Percentiles rank a stretch among this genome's conserved stretches.
phyloP scores from a whole-genome alignment of 37 sponge, comb jelly and placozoan genomes.

The Chondrilla cf. caribensis region DNA sequence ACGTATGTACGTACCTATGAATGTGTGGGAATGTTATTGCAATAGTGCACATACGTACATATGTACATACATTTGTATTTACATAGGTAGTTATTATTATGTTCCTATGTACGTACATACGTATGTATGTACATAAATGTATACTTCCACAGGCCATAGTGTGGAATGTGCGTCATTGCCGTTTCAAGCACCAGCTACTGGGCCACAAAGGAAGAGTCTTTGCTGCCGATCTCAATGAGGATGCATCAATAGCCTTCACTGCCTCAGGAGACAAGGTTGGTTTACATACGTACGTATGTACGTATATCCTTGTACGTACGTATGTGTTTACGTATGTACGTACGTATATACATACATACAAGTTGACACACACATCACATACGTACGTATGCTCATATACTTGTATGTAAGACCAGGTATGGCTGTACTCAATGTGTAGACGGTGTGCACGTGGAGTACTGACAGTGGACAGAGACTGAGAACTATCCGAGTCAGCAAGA shows the following conservation, averaged over 20 bases:
- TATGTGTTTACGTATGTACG: no score
- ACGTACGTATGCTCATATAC: no score
- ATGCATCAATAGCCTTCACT: conserved; percentile 44
- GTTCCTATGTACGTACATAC: background rate
- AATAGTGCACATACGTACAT: background rate
- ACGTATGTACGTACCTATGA: no score
- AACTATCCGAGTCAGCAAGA: conserved; percentile 22
- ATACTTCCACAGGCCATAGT: conserved; percentile 69
- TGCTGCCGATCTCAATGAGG: conserved; percentile 59
- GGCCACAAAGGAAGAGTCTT: conserved; percentile 77
- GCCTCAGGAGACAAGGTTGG: conserved; percentile 73
- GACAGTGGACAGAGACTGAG: conserved; percentile 45
- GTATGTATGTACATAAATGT: no score
- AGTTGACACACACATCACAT: no score
- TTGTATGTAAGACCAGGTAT: no score
- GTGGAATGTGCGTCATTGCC: conserved; percentile 60
- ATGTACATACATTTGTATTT: no score
- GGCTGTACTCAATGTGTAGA: conserved; percentile 30
- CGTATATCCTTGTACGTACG: no score
- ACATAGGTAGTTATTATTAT: background rate
- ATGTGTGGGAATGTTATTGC: no score
- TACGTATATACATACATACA: background rate
- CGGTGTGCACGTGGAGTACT: conserved; percentile 51
- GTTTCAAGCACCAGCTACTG: conserved; percentile 12
- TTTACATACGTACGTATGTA: background rate